phyloP scores from a whole-genome alignment of 1,140 invertebrate genomes.

The Dolichoris vasculosae region DNA sequence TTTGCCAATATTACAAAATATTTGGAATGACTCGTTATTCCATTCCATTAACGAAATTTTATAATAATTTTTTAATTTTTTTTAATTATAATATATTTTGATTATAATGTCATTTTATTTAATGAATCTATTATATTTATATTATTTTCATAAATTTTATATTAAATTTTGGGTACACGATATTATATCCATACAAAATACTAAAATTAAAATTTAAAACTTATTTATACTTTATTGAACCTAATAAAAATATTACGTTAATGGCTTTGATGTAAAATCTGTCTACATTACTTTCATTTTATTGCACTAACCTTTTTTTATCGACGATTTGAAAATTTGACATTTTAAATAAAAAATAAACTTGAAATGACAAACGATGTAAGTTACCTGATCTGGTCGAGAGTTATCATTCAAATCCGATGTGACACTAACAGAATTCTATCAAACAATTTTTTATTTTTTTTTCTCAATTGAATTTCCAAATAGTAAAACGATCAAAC shows the following conservation, averaged over 20 bases:
- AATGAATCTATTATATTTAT: no score
- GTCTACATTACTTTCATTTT: not conserved
- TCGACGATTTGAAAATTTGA: not conserved
- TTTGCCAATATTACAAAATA: no score
- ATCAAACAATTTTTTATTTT: slow-evolving; percentile 1
- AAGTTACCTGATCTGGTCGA: not conserved
- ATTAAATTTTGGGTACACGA: no score
- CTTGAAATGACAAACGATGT: slow-evolving; percentile 30
- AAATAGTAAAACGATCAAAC: no score
- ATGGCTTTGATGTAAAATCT: not conserved
- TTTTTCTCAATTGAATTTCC: not conserved
- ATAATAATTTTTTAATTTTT: no score
- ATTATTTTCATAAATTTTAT: no score
- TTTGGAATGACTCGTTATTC: no score
- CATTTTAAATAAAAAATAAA: slow-evolving; percentile 15
- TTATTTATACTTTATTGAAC: not conserved
- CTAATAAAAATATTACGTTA: not conserved
- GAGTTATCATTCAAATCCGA: slow-evolving; percentile 11
- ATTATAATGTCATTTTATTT: no score
- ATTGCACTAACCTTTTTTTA: not conserved
- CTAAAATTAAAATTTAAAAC: no score
- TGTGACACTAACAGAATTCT: slow-evolving; percentile 21
- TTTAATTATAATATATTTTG: no score
- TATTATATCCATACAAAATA: no score
- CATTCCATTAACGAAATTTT: no score